Conservation (phyloP, 1,140 invertebrate species). For the Lamellibrachia luymesi region DNA sequence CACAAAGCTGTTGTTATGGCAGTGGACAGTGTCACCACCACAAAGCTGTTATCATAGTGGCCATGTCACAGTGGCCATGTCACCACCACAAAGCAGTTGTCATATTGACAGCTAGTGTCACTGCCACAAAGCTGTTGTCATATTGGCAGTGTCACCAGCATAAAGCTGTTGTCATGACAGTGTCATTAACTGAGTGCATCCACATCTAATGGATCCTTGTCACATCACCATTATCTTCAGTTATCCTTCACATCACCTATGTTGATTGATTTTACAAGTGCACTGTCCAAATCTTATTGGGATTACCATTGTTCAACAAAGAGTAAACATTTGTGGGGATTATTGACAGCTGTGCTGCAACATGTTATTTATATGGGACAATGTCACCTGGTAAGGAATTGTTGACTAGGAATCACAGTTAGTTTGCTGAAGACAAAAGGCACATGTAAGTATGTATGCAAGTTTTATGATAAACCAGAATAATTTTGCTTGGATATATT, state of each 20-base stretch:
- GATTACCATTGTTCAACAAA: no score
- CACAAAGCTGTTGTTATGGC: not conserved
- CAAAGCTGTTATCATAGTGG: not conserved
- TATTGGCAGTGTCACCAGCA: not conserved
- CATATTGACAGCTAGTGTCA: not conserved
- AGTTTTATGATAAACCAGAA: no score
- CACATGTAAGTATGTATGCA: no score
- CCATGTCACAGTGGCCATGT: not conserved
- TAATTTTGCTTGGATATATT: no score
- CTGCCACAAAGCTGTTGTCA: not conserved
- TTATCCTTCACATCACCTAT: not conserved
- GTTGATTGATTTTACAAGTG: not conserved
- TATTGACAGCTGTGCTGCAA: no score
- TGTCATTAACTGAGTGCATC: not conserved
- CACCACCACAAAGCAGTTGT: not conserved
- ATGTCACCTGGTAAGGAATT: no score
- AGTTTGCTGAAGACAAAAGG: no score
- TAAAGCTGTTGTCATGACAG: not conserved
- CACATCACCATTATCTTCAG: not conserved
- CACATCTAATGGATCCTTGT: not conserved
- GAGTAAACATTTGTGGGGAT: no score
- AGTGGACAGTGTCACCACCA: not conserved
- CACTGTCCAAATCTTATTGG: not conserved
- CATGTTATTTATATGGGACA: no score
- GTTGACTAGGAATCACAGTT: no score